phyloP scores from a whole-genome alignment of 2,888 invertebrate genomes.

The Antitype chi region DNA sequence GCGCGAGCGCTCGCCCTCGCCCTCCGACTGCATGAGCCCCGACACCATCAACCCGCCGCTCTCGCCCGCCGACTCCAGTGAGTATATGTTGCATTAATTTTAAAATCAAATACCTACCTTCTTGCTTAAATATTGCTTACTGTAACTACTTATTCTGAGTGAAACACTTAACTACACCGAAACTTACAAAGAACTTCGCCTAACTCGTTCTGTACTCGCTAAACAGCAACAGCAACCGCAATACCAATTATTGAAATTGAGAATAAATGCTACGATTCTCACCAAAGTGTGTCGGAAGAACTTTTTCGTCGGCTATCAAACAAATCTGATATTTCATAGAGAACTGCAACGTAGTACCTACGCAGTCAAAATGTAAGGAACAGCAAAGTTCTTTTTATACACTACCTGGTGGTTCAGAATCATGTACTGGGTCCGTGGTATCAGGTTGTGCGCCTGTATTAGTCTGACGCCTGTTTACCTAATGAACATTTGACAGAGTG shows the following conservation, averaged over 20 bases:
- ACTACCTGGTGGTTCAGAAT: too few relatives aligned
- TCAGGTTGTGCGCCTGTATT: too few relatives aligned
- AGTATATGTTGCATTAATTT: slow-evolving; percentile 80
- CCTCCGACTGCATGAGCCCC: slow-evolving; percentile 97
- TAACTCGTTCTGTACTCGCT: background rate
- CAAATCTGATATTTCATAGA: too few relatives aligned
- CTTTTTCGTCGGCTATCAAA: too few relatives aligned
- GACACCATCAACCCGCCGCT: slow-evolving; percentile 97
- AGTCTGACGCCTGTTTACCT: background rate
- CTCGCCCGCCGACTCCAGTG: slow-evolving; percentile 97
- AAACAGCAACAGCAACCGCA: background rate
- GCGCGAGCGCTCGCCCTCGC: slow-evolving; percentile 96
- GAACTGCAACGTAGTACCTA: too few relatives aligned
- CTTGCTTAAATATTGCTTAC: background rate
- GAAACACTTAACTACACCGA: too few relatives aligned
- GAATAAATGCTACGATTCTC: background rate
- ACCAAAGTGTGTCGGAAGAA: background rate
- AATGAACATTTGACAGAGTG: background rate
- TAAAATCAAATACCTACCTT: background rate
- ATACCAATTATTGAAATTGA: too few relatives aligned
- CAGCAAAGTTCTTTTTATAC: too few relatives aligned
- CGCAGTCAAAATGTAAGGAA: too few relatives aligned
- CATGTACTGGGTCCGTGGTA: too few relatives aligned
- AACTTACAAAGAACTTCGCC: background rate
- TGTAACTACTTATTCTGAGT: background rate